Conservation (phyloP, 2,888 invertebrate genomes). For the Protophormia terraenovae region DNA sequence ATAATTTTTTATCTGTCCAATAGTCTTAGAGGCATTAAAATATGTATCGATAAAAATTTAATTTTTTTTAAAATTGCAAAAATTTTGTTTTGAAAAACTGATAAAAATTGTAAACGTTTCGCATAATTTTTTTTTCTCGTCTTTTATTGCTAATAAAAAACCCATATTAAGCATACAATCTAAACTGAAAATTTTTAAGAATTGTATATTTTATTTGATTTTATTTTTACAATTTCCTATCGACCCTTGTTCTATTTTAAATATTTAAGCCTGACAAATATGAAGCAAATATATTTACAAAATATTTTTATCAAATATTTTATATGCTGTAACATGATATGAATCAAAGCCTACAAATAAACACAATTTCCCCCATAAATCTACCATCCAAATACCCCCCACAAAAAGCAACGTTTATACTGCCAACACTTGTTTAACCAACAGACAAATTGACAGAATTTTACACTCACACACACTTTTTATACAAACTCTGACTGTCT, state of each 20-base stretch:
- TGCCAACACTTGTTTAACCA: slow-evolving; percentile 49
- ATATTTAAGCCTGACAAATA: neutral
- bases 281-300: neutral
- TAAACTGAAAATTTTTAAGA: too few species aligned
- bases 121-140: too few species aligned
- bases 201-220: too few species aligned
- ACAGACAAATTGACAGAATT: slow-evolving; percentile 39
- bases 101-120: too few species aligned
- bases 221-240: neutral
- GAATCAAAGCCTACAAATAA: slow-evolving; percentile 34
- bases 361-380: neutral
- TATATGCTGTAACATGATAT: slow-evolving; percentile 9
- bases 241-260: neutral
- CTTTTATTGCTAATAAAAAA: too few species aligned
- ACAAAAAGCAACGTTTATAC: neutral
- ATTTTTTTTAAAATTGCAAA: too few species aligned
- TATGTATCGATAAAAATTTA: too few species aligned
- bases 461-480: neutral
- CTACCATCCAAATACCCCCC: neutral
- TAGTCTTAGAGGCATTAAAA: too few species aligned
- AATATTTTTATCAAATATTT: neutral
- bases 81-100: too few species aligned
- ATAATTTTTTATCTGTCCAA: too few species aligned
- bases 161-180: too few species aligned
- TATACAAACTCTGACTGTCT: neutral